Evolutionary conservation across 2,797 vertebrate species (phyloP).

Genomic region (Mormyrops boulengeri): DNA sequence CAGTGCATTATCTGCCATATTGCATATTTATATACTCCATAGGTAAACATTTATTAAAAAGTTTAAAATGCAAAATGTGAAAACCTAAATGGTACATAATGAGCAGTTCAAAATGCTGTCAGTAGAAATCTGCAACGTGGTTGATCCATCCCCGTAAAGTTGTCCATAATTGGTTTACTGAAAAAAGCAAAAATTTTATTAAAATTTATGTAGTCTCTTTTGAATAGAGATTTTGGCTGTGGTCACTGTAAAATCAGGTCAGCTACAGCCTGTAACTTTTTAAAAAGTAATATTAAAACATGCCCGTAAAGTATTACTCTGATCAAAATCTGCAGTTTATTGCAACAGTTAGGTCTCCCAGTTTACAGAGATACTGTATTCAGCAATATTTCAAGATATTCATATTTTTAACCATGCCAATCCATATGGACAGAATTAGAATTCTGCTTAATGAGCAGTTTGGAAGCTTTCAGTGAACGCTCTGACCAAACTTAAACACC

Average conservation of each 20-base stretch:
- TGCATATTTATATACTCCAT: not conserved
- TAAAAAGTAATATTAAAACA: not conserved
- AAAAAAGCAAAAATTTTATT: not conserved
- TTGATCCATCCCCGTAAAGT: not conserved
- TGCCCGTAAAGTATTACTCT: not conserved
- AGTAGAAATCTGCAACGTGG: not conserved
- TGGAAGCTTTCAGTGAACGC: not conserved
- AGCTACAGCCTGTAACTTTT: not conserved
- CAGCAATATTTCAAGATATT: not conserved
- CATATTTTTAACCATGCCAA: not conserved
- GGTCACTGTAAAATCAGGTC: not conserved
- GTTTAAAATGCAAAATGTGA: not conserved
- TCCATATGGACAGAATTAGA: not conserved
- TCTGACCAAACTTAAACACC: not conserved
- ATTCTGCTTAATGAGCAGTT: not conserved
- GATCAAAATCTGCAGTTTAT: not conserved
- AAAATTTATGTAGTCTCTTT: not conserved
- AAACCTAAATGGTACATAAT: not conserved
- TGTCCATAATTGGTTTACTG: not conserved
- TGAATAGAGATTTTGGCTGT: not conserved
- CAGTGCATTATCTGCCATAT: not conserved
- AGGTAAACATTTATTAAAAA: not conserved
- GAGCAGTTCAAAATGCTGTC: not conserved
- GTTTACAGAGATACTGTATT: not conserved
- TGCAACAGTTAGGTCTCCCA: not conserved